Base-by-base conservation (phyloP, 2,797 vertebrate genomes). In the Helarctos malayanus region DNA sequence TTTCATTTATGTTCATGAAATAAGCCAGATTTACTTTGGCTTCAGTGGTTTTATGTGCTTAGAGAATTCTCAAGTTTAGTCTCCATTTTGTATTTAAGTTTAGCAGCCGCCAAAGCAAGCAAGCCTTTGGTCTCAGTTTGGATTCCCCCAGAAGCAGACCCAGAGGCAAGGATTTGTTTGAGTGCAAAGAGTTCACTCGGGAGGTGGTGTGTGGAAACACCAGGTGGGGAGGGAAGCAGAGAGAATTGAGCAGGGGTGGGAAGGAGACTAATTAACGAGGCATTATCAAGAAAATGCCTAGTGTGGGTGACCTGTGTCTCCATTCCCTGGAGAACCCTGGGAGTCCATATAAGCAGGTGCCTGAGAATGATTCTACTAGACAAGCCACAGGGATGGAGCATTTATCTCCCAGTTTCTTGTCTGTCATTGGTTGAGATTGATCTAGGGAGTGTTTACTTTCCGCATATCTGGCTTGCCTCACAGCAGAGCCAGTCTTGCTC, bases 311-410 rank as follows among this genome's bases (percentile, higher is more conserved):
- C 7, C 7, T 13, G 15, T 41, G 47, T 15, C 84, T 63, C 12
- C 18, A 15, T 52, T 41, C 7, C 73, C 32, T n/a, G 4, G 38
- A 21, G 47, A 65, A 8, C 15, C 38, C 38, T 69, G 16, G 41
- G 1, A 19, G 3, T 41, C 14, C 10, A 7, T n/a, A n/a, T 12
- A 27, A 32, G 35, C 7, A n/a, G 29, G 0, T 54, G 21, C 5
- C 47, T 25, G 35, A 78, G 68, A 89, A 10, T 25, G 27, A 32
- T 65, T 79, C 38, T 12, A 14, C 32, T 12, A 0, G 8, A 68
- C 9, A 11, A 10, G 15, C 8, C 27, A 41, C 23, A 35, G 63
- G n/a, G 21, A 73, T 41, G 54, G 29, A 65, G 47, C 38, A 18
- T 52, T 47, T 32, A 57, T 38, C 45, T 83, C 45, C 54, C 25